phyloP scores from a whole-genome alignment of 1,140 invertebrate genomes.

The Drosophila kurseongensis region DNA sequence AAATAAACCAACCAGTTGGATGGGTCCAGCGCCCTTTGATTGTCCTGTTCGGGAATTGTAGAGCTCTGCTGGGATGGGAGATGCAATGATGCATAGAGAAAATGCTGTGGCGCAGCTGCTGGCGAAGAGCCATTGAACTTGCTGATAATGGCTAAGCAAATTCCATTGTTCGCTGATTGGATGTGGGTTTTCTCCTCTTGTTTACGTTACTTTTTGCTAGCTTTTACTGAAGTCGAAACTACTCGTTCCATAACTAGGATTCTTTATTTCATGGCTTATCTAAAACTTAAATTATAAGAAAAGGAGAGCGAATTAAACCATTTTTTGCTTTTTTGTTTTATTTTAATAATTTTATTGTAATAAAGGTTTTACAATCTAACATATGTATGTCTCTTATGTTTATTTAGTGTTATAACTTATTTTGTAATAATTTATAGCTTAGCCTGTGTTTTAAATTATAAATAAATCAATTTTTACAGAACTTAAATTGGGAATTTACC shows the following conservation, averaged over 20 bases:
- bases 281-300: no score
- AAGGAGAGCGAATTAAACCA: no score
- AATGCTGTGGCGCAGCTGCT: conserved; percentile 14
- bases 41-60: conserved; percentile 35
- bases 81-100: conserved; percentile 19
- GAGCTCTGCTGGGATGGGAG: conserved; percentile 1
- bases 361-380: no score
- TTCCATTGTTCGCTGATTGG: conserved; percentile 42
- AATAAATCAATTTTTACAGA: no score
- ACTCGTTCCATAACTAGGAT: not conserved
- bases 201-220: not conserved
- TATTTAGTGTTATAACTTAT: no score
- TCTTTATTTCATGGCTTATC: no score
- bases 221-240: not conserved
- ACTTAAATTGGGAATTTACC: no score
- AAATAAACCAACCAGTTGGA: conserved; percentile 40
- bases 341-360: no score
- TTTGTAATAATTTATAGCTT: no score
- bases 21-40: conserved; percentile 27
- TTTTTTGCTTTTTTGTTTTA: no score
- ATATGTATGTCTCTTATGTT: no score
- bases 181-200: conserved; percentile 4
- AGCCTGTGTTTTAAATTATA: no score
- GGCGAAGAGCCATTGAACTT: conserved; percentile 47
- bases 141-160: conserved; percentile 53